Conservation (phyloP, 1,140 invertebrate species). For the Oreohelix idahoensis region DNA sequence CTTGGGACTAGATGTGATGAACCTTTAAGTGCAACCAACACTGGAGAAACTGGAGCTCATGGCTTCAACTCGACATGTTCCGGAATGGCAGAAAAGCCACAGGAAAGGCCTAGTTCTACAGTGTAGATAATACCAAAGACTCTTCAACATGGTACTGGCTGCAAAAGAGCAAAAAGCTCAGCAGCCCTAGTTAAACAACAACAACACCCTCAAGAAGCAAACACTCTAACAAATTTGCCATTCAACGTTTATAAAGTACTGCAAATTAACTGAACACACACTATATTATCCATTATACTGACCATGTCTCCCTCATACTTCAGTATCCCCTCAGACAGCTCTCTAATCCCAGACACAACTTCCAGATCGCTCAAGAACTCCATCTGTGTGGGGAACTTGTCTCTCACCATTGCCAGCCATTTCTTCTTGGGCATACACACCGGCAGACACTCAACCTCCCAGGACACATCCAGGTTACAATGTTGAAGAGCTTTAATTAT, state of each 20-base stretch:
- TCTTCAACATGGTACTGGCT: too few relatives aligned
- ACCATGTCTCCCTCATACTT: constrained; percentile 67
- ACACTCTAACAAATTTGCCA: background rate
- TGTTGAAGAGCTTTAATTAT: constrained; percentile 65
- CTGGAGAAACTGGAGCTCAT: too few relatives aligned
- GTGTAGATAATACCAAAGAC: too few relatives aligned
- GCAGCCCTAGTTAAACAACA: too few relatives aligned
- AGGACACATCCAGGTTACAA: constrained; percentile 64
- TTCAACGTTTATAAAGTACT: background rate
- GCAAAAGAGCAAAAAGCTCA: too few relatives aligned
- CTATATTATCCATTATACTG: background rate
- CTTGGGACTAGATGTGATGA: too few relatives aligned
- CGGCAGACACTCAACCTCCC: constrained; percentile 69
- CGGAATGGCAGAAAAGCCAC: too few relatives aligned
- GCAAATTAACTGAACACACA: background rate
- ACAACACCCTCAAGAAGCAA: background rate
- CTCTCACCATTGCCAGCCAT: constrained; percentile 69
- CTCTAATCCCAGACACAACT: constrained; percentile 62
- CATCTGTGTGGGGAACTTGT: constrained; percentile 67
- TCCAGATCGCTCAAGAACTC: constrained; percentile 65
- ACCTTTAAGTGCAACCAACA: too few relatives aligned
- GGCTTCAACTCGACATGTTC: too few relatives aligned
- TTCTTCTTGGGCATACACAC: constrained; percentile 65
- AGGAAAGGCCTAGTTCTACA: too few relatives aligned
- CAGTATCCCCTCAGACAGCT: constrained; percentile 68